These are phyloP conservation scores for Eristalis tenax DNA, from an alignment of 2,888 invertebrate species.

Conservation along the genomic window DNA sequence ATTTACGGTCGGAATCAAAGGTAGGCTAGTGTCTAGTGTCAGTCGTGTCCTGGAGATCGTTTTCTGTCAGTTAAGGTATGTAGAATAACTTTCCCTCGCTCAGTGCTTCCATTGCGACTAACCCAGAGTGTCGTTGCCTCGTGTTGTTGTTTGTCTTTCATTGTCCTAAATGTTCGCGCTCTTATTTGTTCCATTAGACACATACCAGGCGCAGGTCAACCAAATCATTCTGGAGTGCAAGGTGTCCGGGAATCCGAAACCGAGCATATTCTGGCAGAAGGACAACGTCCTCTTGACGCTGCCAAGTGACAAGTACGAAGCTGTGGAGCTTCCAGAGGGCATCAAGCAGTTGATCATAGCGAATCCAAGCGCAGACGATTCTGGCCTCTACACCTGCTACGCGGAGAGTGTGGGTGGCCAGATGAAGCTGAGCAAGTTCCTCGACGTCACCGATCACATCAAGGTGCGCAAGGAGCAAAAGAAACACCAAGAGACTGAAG, in stretches of 20 bases:
- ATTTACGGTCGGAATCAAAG: slow-evolving; percentile 88
- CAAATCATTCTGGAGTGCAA: slow-evolving; percentile 89
- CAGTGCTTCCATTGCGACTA: slow-evolving; percentile 54
- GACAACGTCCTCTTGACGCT: slow-evolving; percentile 86
- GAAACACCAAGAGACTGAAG: slow-evolving; percentile 48
- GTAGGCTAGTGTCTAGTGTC: slow-evolving; percentile 80
- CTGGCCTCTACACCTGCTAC: slow-evolving; percentile 88
- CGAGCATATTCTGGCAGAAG: slow-evolving; percentile 85
- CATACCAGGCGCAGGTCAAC: slow-evolving; percentile 86
- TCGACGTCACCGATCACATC: slow-evolving; percentile 78
- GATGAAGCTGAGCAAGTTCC: slow-evolving; percentile 79
- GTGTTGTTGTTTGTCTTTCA: slow-evolving; percentile 43
- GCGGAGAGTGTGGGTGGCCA: slow-evolving; percentile 87
- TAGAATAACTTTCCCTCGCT: slow-evolving; percentile 36
- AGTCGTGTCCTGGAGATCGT: slow-evolving; percentile 61
- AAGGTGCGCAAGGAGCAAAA: slow-evolving; percentile 74
- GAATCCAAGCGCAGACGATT: slow-evolving; percentile 85
- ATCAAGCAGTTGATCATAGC: slow-evolving; percentile 86
- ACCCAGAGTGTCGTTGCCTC: slow-evolving; percentile 1
- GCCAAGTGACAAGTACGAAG: slow-evolving; percentile 83
- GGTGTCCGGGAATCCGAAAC: slow-evolving; percentile 88
- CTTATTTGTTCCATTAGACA: slow-evolving; percentile 81
- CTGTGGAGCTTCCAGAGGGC: slow-evolving; percentile 86
- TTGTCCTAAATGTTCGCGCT: slow-evolving; percentile 44
- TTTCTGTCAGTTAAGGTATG: slow-evolving; percentile 63